A percentile compares a stretch with the other conserved stretches of the same genome.
Evolutionary conservation across 2,797 vertebrate genomes (phyloP).

Genomic region (Poecilia velifera): DNA sequence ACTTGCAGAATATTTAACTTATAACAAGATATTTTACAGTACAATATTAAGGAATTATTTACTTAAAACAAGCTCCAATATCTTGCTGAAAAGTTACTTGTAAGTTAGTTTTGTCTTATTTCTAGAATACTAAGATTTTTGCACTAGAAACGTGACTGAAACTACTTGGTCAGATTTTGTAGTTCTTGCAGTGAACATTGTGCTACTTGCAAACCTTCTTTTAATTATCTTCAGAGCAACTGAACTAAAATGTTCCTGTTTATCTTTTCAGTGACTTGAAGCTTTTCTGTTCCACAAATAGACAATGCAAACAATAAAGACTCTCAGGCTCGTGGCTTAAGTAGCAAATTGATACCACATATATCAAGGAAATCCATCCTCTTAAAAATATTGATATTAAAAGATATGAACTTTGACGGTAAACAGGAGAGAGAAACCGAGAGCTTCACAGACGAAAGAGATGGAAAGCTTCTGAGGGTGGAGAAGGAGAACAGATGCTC

Average conservation of each 20-base stretch:
- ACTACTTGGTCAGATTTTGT: no score
- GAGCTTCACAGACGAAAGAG: constrained; percentile 32
- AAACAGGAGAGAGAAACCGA: constrained; percentile 7
- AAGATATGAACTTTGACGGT: background rate
- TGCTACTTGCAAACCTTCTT: background rate
- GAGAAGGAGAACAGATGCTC: constrained; percentile 73
- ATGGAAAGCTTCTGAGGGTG: constrained; percentile 36
- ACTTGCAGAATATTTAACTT: no score
- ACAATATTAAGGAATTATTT: no score
- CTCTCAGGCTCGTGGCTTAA: background rate
- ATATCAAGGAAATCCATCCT: background rate
- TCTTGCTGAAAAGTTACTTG: no score
- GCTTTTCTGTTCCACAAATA: background rate
- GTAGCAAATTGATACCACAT: background rate
- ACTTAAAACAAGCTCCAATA: no score
- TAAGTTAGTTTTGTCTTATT: no score
- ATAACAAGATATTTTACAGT: no score
- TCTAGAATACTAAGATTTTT: no score
- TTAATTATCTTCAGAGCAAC: background rate
- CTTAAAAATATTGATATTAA: background rate
- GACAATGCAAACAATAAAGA: background rate
- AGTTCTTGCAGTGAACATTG: background rate
- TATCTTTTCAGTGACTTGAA: background rate
- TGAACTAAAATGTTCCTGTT: background rate
- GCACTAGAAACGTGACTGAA: no score